Percentiles rank a stretch among this genome's conserved stretches.
Evolutionary conservation across 2,113 vertebrate genomes (phyloP).

Genomic region (Megaleporinus macrocephalus): DNA sequence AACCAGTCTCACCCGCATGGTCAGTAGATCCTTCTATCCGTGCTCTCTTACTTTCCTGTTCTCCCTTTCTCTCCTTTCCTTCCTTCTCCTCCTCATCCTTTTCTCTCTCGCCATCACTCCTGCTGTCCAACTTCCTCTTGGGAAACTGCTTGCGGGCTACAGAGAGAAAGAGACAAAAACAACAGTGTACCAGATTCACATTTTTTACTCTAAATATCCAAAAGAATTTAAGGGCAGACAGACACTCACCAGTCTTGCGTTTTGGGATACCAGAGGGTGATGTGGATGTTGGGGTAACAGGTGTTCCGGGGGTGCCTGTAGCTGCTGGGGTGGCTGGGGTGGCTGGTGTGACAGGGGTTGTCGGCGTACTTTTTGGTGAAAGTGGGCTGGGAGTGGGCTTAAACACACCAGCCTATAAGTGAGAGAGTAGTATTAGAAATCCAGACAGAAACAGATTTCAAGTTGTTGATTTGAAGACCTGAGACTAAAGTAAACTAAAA

Average conservation of each 20-base stretch:
- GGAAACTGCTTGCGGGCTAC: conserved; percentile 88
- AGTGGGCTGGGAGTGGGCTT: conserved; percentile 55
- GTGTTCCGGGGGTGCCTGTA: conserved; percentile 58
- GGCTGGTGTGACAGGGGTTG: conserved; percentile 37
- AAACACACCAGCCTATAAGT: conserved; percentile 54
- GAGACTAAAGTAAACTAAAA: too few relatives aligned
- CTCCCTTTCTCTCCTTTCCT: conserved; percentile 48
- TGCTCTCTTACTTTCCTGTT: conserved; percentile 61
- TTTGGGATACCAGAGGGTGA: conserved; percentile 76
- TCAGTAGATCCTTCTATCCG: conserved; percentile 22
- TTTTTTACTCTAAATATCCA: too few relatives aligned
- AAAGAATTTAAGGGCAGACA: background rate
- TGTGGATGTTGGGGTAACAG: conserved; percentile 67
- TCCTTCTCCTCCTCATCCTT: conserved; percentile 53
- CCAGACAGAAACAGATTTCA: too few relatives aligned
- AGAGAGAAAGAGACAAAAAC: background rate
- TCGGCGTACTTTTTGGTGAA: conserved; percentile 58
- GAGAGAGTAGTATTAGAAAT: conserved; percentile 9
- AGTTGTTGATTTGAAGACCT: too few relatives aligned
- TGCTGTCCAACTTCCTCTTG: conserved; percentile 78
- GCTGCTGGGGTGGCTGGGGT: conserved; percentile 53
- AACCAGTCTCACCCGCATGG: conserved; percentile 55
- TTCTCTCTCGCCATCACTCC: conserved; percentile 50
- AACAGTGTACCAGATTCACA: too few relatives aligned
- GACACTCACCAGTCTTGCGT: conserved; percentile 82